phyloP scores from a whole-genome alignment of 2,797 vertebrate genomes.

The Characodon lateralis region DNA sequence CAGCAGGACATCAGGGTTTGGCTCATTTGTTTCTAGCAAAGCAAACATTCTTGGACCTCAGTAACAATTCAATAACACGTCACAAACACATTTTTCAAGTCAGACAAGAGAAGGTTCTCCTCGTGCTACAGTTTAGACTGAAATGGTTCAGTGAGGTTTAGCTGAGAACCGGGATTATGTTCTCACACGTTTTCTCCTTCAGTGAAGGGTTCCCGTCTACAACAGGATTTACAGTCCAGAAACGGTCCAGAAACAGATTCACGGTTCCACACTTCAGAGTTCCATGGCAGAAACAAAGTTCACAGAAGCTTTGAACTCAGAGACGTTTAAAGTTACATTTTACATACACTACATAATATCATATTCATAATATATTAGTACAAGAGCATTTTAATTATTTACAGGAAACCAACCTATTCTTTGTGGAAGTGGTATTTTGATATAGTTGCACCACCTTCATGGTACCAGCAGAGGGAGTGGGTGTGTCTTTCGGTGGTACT shows the following conservation, averaged over 20 bases:
- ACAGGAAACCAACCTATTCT: neutral
- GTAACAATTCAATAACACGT: neutral
- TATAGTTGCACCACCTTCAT: neutral
- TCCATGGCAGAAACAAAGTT: neutral
- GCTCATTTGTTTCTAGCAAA: constrained; percentile 38
- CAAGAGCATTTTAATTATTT: neutral
- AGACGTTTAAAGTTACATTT: neutral
- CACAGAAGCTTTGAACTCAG: neutral
- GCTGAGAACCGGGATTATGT: neutral
- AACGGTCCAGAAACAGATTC: neutral
- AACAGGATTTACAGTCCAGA: too few species aligned
- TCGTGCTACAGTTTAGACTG: neutral
- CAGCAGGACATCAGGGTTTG: constrained; percentile 9
- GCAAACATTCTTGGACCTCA: constrained; percentile 9
- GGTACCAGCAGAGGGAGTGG: neutral
- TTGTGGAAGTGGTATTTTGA: neutral
- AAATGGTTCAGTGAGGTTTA: neutral
- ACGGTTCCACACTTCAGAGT: too few species aligned
- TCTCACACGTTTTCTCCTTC: neutral
- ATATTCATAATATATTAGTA: neutral
- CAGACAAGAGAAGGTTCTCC: neutral
- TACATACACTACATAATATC: neutral
- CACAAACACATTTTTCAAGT: constrained; percentile 14
- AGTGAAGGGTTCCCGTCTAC: neutral
- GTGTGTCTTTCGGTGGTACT: neutral